Evolutionary conservation across 1,140 invertebrate species (phyloP).

Genomic region (Mizuhopecten yessoensis): DNA sequence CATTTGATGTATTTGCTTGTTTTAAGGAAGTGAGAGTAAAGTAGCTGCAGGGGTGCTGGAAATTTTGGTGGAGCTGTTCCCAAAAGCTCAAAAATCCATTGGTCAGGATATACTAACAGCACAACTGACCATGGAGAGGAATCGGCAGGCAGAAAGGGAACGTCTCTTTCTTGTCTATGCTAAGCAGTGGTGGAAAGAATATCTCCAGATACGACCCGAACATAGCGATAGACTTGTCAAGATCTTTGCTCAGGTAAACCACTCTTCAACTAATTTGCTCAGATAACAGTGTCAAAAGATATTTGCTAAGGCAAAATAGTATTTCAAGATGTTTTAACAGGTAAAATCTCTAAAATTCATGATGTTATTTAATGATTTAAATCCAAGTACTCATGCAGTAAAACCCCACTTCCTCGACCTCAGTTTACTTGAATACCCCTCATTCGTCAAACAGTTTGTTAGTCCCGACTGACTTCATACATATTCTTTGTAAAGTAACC

Average conservation of each 20-base stretch:
- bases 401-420: too few species aligned
- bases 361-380: too few species aligned
- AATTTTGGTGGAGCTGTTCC: slow-evolving; percentile 81
- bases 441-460: too few species aligned
- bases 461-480: too few species aligned
- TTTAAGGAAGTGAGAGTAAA: slow-evolving; percentile 80
- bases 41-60: slow-evolving; percentile 83
- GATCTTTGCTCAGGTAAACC: slow-evolving; percentile 83
- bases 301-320: too few species aligned
- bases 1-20: neutral
- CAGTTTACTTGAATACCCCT: too few species aligned
- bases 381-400: too few species aligned
- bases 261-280: too few species aligned
- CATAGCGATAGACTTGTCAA: slow-evolving; percentile 83
- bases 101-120: slow-evolving; percentile 77
- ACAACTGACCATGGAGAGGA: slow-evolving; percentile 78
- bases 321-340: too few species aligned
- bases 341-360: too few species aligned
- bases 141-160: slow-evolving; percentile 81
- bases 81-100: slow-evolving; percentile 73
- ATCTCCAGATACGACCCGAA: slow-evolving; percentile 80
- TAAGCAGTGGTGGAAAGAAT: slow-evolving; percentile 85
- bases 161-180: slow-evolving; percentile 83
- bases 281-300: too few species aligned
- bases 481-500: too few species aligned